Evolutionary conservation across 2,888 invertebrate genomes (phyloP).

Genomic region (Cataglyphis cursor): DNA sequence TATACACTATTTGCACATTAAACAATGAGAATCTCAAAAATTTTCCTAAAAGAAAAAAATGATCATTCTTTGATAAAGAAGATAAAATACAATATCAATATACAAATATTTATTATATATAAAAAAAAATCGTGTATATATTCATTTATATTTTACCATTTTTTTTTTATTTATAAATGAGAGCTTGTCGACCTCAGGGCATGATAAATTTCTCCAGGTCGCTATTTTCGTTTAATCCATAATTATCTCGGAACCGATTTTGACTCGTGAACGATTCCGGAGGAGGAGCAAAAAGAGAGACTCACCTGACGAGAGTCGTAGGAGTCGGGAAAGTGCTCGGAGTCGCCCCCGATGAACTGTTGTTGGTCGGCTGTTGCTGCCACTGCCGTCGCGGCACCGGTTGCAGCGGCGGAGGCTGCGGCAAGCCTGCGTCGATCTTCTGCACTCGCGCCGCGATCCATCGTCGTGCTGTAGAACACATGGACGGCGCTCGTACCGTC

Average conservation of each 20-base stretch:
- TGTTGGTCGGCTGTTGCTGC: constrained; percentile 62
- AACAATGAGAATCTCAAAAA: no score
- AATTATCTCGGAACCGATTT: neutral
- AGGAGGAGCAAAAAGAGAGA: neutral
- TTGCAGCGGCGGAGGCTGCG: constrained; percentile 65
- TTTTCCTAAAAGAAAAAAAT: no score
- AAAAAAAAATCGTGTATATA: no score
- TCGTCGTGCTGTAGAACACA: constrained; percentile 83
- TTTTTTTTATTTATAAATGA: no score
- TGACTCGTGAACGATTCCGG: neutral
- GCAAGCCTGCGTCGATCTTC: constrained; percentile 83
- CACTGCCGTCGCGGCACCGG: constrained; percentile 68
- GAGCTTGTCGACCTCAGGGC: no score
- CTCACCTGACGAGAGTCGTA: constrained; percentile 84
- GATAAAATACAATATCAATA: no score
- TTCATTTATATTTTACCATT: no score
- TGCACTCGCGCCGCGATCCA: constrained; percentile 85
- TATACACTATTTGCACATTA: no score
- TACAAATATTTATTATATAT: no score
- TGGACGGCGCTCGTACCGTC: constrained; percentile 81
- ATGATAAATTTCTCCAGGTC: no score
- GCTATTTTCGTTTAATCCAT: neutral
- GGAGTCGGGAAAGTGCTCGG: constrained; percentile 82
- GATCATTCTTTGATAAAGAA: no score
- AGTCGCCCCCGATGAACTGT: constrained; percentile 78